These are phyloP conservation scores for Smittia sp. DNA, from an alignment of 2,888 invertebrate species.

Conservation along the genomic window DNA sequence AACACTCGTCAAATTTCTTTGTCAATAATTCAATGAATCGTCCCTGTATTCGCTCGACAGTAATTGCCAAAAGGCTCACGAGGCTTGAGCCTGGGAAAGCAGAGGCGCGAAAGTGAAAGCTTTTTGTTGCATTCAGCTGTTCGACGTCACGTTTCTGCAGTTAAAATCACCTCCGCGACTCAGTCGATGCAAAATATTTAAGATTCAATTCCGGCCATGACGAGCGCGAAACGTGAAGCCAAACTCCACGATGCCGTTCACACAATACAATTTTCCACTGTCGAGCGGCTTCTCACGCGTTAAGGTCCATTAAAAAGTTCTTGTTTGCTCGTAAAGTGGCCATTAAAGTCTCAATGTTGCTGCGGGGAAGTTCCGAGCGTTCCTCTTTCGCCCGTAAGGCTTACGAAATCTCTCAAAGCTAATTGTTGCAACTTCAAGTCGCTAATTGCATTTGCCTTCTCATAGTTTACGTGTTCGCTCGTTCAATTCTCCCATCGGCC, in stretches of 20 bases:
- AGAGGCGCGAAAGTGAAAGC: background rate
- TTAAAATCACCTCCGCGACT: background rate
- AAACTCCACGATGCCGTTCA: background rate
- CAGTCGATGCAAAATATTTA: too few species aligned
- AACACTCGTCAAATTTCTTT: too few species aligned
- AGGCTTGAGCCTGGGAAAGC: background rate
- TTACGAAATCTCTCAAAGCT: constrained; percentile 5
- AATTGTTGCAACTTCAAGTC: background rate
- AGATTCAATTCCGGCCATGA: constrained; percentile 10
- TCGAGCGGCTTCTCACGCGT: background rate
- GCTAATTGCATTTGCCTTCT: constrained; percentile 16
- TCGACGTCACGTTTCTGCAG: background rate
- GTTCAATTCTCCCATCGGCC: background rate
- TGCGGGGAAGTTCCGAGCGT: background rate
- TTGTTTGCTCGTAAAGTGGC: background rate
- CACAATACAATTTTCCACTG: background rate
- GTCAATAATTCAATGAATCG: background rate
- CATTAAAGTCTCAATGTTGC: background rate
- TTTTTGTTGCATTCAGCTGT: background rate
- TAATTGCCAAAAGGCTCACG: background rate
- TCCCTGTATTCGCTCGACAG: constrained; percentile 1
- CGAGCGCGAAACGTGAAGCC: background rate
- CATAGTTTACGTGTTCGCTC: too few species aligned
- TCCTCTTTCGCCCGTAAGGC: background rate
- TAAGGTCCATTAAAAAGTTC: constrained; percentile 1